These are phyloP conservation scores for Romanomermis culicivorax DNA, from an alignment of 2,888 invertebrate species.

Conservation along the genomic window DNA sequence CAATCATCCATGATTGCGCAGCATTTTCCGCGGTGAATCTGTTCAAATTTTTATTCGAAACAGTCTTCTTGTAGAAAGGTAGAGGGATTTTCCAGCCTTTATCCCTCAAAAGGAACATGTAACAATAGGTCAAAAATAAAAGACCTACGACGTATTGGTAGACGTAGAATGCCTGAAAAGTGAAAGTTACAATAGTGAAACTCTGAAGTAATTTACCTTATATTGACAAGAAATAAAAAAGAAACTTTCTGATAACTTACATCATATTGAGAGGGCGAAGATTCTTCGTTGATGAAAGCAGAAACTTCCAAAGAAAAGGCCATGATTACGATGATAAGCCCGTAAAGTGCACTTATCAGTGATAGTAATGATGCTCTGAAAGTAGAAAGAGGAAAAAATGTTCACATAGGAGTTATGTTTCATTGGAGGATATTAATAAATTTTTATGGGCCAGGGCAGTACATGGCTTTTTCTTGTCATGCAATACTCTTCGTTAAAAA, in stretches of 20 bases:
- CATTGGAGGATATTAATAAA: too few relatives aligned
- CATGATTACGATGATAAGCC: constrained; percentile 21
- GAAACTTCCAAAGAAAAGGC: constrained; percentile 20
- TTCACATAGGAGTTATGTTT: too few relatives aligned
- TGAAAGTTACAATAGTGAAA: neutral
- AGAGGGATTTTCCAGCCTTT: neutral
- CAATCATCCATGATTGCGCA: neutral
- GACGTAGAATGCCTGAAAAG: constrained; percentile 12
- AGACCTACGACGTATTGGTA: constrained; percentile 11
- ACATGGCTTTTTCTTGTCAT: too few relatives aligned
- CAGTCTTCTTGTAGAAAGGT: too few relatives aligned
- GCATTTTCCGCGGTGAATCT: neutral
- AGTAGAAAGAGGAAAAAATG: too few relatives aligned
- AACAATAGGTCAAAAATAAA: constrained; percentile 7
- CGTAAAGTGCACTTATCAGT: constrained; percentile 18
- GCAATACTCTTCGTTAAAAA: too few relatives aligned
- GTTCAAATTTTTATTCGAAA: neutral
- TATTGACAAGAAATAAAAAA: neutral
- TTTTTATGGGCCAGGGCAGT: too few relatives aligned
- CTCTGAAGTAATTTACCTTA: too few relatives aligned
- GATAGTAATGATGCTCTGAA: neutral
- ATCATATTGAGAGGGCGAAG: neutral
- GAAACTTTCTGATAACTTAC: neutral
- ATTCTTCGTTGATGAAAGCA: neutral
- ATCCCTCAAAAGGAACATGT: neutral